Base-by-base conservation (phyloP, 2,113 vertebrate species). In the Saiga tatarica region DNA sequence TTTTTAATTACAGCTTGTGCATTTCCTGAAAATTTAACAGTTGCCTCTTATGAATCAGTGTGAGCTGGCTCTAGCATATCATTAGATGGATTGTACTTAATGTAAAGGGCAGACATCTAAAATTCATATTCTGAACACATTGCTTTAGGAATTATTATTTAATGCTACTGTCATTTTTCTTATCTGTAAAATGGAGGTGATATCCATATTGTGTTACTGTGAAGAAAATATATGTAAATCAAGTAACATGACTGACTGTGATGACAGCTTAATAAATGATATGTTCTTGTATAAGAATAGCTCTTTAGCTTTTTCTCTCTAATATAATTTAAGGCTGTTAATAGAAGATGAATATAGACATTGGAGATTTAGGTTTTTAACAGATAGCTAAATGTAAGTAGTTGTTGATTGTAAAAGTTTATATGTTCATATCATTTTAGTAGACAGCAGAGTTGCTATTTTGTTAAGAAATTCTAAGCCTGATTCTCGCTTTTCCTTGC, bases 341-440 rank as follows among this genome's bases (percentile, higher is more conserved):
- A 47, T 36, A 53, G 52, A 76, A 88, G 50, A 53, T 74, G 28
- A 7, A 53, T 33, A 42, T 92, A 0, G 67, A 57, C 42, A 67
- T 53, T 79, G 42, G n/a, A 88, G 52, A 79, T 91, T 84, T 88
- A 88, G 47, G 62, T 96, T 96, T 30, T 97, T 85, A 87, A 85
- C 2, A 84, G 26, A 13, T 91, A 50, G 17, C 52, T 91, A 55
- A 74, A 30, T 89, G 16, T 42, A 79, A 78, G 26, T 87, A 23
- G 21, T 67, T 91, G 14, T 71, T 71, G 45, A 87, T 91, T 17
- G 71, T 95, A 82, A 86, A 86, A 33, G 7, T 90, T 57, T 95
- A 16, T 89, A 74, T 92, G 26, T 84, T 92, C 45, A 36, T 14
- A 78, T 89, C 9, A 81, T 4, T 12, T 83, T 91, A 91, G 45